phyloP scores from a whole-genome alignment of 2,888 invertebrate genomes.

The Timema cristinae region DNA sequence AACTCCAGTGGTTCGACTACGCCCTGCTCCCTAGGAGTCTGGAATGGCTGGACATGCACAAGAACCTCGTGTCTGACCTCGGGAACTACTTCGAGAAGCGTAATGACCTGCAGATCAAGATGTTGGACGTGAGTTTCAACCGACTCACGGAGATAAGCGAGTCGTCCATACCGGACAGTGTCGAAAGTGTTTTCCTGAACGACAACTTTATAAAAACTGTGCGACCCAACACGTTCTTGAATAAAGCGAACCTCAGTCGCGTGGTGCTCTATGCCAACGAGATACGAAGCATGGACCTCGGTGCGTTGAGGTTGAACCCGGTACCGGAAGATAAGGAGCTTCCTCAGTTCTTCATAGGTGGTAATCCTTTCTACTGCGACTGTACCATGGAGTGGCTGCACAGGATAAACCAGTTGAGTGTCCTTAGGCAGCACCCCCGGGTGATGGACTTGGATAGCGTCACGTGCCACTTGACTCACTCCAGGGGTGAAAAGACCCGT shows the following conservation, averaged over 20 bases:
- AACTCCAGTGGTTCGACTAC: constrained; percentile 75
- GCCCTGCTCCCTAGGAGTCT: constrained; percentile 70
- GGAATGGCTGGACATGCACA: constrained; percentile 77
- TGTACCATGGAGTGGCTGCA: constrained; percentile 86
- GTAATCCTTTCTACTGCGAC: constrained; percentile 80
- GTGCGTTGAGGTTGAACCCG: constrained; percentile 63
- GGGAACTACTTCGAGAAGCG: constrained; percentile 68
- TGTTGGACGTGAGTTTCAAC: constrained; percentile 74
- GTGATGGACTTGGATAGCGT: constrained; percentile 77
- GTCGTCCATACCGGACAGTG: constrained; percentile 67
- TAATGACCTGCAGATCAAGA: constrained; percentile 63
- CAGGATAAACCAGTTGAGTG: constrained; percentile 68
- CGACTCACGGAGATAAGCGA: constrained; percentile 63
- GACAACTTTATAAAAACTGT: constrained; percentile 69
- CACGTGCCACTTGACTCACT: constrained; percentile 69
- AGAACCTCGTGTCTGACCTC: constrained; percentile 70
- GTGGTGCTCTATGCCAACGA: constrained; percentile 73
- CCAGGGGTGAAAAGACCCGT: constrained; percentile 34
- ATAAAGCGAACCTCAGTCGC: constrained; percentile 67
- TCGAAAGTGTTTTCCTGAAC: constrained; percentile 67
- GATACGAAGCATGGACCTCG: constrained; percentile 66
- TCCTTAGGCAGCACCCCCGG: constrained; percentile 66
- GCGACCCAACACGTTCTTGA: constrained; percentile 63
- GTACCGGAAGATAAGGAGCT: constrained; percentile 63
- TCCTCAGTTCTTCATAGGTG: constrained; percentile 74